Percentiles rank a stretch among this genome's conserved stretches.
Evolutionary conservation across 2,113 vertebrate genomes (phyloP).

Genomic region (Onychostoma macrolepis): DNA sequence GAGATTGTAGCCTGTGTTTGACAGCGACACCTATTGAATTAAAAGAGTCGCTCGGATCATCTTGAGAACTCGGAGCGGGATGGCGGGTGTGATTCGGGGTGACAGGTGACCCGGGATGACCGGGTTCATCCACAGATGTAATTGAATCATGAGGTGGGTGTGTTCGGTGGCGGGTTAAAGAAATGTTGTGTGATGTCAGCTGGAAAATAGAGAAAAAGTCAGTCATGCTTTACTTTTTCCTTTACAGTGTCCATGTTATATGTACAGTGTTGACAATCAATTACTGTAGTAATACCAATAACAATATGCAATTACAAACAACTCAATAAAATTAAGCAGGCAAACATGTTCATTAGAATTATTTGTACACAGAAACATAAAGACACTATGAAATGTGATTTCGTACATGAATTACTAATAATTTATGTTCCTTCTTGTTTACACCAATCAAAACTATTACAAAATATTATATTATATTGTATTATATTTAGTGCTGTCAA

Average conservation of each 20-base stretch:
- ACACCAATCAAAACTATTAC: neutral
- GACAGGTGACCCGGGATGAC: neutral
- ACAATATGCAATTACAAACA: neutral
- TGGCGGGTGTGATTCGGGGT: neutral
- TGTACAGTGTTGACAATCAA: neutral
- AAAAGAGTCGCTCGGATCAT: neutral
- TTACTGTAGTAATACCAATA: neutral
- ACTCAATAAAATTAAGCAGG: neutral
- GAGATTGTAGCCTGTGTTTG: constrained; percentile 4
- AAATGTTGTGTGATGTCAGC: neutral
- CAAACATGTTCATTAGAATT: neutral
- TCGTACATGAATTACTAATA: neutral
- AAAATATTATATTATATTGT: neutral
- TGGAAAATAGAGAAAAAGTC: neutral
- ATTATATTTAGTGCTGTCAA: too few relatives aligned
- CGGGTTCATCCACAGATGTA: neutral
- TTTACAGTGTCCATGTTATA: neutral
- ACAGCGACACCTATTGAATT: constrained; percentile 14
- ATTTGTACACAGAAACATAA: neutral
- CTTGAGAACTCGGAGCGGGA: neutral
- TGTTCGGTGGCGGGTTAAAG: neutral
- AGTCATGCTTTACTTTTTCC: neutral
- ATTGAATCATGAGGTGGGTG: neutral
- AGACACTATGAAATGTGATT: neutral
- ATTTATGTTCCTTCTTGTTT: neutral